Percentiles rank a stretch among this genome's conserved stretches.
Evolutionary conservation across 2,797 vertebrate species (phyloP).

Genomic region (Phrynocephalus forsythii): DNA sequence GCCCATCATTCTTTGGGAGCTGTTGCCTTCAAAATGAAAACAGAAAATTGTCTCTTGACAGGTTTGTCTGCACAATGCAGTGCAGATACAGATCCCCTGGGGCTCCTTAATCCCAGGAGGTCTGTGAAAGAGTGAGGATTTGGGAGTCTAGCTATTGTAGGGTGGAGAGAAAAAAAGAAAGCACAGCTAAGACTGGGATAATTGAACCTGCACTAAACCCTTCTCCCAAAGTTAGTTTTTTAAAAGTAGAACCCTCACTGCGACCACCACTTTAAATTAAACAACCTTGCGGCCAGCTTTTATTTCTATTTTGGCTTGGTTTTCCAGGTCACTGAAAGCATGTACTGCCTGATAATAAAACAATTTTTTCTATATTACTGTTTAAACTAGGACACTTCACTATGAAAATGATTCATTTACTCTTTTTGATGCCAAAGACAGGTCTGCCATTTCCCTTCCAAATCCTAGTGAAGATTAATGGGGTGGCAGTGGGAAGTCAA

Average conservation of each 20-base stretch:
- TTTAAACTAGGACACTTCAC: conserved; percentile 1
- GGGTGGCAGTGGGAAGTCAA: conserved; percentile 9
- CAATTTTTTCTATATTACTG: conserved; percentile 9
- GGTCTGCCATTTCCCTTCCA: conserved; percentile 30
- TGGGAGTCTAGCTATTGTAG: not conserved
- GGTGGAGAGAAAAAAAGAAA: not conserved
- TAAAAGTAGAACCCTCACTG: not conserved
- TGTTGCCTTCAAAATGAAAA: conserved; percentile 22
- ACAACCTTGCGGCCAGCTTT: conserved; percentile 10
- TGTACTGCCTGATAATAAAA: not conserved
- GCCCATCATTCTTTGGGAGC: conserved; percentile 28
- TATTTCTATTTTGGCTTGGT: not conserved
- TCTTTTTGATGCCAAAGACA: conserved; percentile 34
- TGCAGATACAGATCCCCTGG: not conserved
- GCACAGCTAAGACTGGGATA: rapidly evolving
- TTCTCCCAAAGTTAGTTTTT: conserved; percentile 20
- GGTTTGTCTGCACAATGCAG: not conserved
- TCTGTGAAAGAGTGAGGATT: not conserved
- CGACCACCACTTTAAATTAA: conserved; percentile 20
- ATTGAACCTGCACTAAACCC: conserved; percentile 10
- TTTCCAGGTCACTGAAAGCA: conserved; percentile 17
- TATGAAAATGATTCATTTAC: conserved; percentile 20
- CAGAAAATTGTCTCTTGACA: not conserved
- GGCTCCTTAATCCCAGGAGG: not conserved
- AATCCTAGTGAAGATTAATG: conserved; percentile 17